Evolutionary conservation across 1,140 invertebrate species (phyloP).

Genomic region (Caligus rogercresseyi): DNA sequence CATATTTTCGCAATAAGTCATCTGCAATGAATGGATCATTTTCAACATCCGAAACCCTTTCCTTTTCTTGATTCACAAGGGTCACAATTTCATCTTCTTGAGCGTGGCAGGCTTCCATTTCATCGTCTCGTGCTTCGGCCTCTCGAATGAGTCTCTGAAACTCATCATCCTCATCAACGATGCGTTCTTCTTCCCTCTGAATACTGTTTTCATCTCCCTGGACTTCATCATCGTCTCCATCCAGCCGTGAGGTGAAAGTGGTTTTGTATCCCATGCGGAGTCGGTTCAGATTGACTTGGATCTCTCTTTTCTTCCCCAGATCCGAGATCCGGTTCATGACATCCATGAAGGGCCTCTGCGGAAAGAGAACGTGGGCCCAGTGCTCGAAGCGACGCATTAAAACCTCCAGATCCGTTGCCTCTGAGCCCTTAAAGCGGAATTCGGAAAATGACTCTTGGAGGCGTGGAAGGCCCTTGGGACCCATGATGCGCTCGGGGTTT

Average conservation of each 20-base stretch:
- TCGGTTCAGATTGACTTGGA: constrained; percentile 31
- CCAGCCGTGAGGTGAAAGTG: not conserved
- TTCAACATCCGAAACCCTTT: not conserved
- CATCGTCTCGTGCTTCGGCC: not conserved
- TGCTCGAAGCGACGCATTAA: constrained; percentile 68
- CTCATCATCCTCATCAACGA: not conserved
- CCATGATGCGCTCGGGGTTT: constrained; percentile 13
- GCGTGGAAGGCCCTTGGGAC: not conserved
- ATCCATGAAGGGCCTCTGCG: constrained; percentile 68
- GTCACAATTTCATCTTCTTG: not conserved
- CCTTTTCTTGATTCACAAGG: not conserved
- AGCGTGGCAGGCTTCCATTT: not conserved
- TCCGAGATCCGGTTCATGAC: constrained; percentile 58
- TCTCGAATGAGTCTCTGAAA: not conserved
- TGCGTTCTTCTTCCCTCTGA: not conserved
- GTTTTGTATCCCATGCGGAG: not conserved
- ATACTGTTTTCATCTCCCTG: not conserved
- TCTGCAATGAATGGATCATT: constrained; percentile 10
- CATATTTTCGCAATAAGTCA: not conserved
- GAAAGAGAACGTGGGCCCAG: constrained; percentile 76
- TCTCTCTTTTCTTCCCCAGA: constrained; percentile 49
- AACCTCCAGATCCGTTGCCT: constrained; percentile 57
- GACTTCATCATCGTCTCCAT: too few species aligned
- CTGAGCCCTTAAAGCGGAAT: constrained; percentile 40
- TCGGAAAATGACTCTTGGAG: constrained; percentile 1